These are phyloP conservation scores for Habroteleia sp. DNA, from an alignment of 2,888 invertebrate genomes.

Conservation along the genomic window DNA sequence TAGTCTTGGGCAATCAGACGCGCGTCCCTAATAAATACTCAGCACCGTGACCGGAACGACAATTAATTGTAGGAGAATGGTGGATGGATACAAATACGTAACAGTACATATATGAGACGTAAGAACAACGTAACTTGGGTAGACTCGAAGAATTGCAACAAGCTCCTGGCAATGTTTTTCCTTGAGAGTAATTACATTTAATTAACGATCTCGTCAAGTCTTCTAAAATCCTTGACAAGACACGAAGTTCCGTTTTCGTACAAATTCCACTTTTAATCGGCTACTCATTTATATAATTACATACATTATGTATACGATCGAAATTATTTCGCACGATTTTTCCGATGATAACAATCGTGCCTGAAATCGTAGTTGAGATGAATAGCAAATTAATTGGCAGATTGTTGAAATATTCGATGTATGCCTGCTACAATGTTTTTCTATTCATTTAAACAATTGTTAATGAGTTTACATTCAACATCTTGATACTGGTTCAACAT, in stretches of 20 bases:
- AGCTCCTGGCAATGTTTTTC: slow-evolving; percentile 63
- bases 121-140: slow-evolving; percentile 44
- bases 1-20: slow-evolving; percentile 73
- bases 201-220: slow-evolving; percentile 68
- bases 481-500: no score
- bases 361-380: slow-evolving; percentile 46
- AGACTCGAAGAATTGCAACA: slow-evolving; percentile 66
- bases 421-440: no score
- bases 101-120: slow-evolving; percentile 53
- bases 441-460: no score
- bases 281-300: slow-evolving; percentile 54
- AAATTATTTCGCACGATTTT: slow-evolving; percentile 54
- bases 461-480: no score
- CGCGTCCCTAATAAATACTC: slow-evolving; percentile 68
- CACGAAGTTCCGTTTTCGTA: slow-evolving; percentile 59
- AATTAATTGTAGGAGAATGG: slow-evolving; percentile 68
- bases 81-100: slow-evolving; percentile 62
- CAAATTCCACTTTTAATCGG: slow-evolving; percentile 53
- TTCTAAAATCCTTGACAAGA: slow-evolving; percentile 61
- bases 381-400: no score
- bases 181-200: slow-evolving; percentile 68
- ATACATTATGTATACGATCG: slow-evolving; percentile 53
- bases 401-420: no score
- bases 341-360: slow-evolving; percentile 42
- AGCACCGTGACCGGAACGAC: slow-evolving; percentile 64